Base-by-base conservation (phyloP, 1,140 invertebrate genomes). In the Oncopodura yosiiana region DNA sequence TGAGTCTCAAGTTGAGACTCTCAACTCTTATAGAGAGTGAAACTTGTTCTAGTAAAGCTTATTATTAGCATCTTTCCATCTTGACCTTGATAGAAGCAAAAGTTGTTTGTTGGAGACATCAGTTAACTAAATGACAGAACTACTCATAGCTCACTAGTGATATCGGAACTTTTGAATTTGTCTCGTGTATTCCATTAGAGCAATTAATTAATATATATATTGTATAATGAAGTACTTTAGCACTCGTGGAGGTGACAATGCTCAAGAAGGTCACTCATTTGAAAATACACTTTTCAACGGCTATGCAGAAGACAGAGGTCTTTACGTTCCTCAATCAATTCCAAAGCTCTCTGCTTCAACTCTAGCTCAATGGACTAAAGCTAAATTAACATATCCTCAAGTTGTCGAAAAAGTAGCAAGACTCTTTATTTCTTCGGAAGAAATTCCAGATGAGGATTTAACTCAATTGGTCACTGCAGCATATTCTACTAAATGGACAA, bases 271-370 rank as follows among this genome's bases (percentile, higher is more conserved):
- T 3, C 29, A 65, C 1, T 64, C 66, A 1, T 74, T 74, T 58
- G 69, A 74, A 56, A 67, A 74, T 14, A 70, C 66, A 16, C 43
- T 75, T 5, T 61, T 66, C 57, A 34, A 67, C 53, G 73, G 74
- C 6, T 75, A 69, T 64, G 68, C 70, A 6, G 58, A 58, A 39
- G 74, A 76, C 63, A 72, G 73, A 11, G 74, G 74, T 0, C 64
- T 76, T n/a, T 66, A 69, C 11, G 42, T 76, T 9, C 73, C 74
- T 39, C 68, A 72, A 45, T 11, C 12, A 3, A 64, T 75, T 27
- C 74, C 74, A 12, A 26, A 39, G 1, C 43, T 75, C 2, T 34
- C 62, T 11, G 5, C 24, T 18, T 61, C 67, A 9, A 65, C 61
- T 3, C 36, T 76, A 0, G 54, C 63, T n/a, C 39, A 56, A 11